Conservation (phyloP, 2,888 invertebrate genomes). For the Parapristionchus giblindavisi region DNA sequence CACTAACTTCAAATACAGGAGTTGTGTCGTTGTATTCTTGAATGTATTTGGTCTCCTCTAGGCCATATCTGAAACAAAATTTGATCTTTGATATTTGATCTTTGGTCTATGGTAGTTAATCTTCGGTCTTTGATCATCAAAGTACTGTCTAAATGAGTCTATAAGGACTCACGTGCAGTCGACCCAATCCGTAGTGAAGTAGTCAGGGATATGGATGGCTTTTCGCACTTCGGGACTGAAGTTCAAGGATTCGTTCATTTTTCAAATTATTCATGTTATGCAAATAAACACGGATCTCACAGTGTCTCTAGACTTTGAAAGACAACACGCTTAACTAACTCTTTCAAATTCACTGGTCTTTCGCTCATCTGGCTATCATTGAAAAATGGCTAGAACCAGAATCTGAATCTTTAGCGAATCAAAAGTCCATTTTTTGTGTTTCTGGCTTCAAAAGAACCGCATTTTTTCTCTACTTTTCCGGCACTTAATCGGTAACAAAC, state of each 20-base stretch:
- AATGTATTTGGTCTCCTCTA: slow-evolving; percentile 48
- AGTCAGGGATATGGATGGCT: slow-evolving; percentile 54
- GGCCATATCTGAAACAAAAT: not conserved
- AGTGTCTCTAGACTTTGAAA: not conserved
- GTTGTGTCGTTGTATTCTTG: slow-evolving; percentile 62
- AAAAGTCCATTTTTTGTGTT: not conserved
- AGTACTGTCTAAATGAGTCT: not conserved
- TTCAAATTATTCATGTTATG: not conserved
- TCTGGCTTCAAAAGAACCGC: too few relatives aligned
- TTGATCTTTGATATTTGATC: too few relatives aligned
- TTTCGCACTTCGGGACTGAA: slow-evolving; percentile 44
- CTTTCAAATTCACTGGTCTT: not conserved
- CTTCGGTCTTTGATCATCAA: not conserved
- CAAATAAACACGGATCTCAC: too few relatives aligned
- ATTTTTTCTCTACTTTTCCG: too few relatives aligned
- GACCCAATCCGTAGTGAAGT: slow-evolving; percentile 45
- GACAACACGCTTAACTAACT: not conserved
- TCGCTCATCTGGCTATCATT: too few relatives aligned
- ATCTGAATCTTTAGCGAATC: too few relatives aligned
- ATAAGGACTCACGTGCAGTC: slow-evolving; percentile 48
- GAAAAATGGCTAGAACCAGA: too few relatives aligned
- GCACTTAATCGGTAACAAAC: too few relatives aligned
- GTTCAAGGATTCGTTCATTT: slow-evolving; percentile 37
- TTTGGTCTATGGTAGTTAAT: not conserved
- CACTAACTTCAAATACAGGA: slow-evolving; percentile 48